Evolutionary conservation across 2,888 invertebrate genomes (phyloP).

Genomic region (Caenorhabditis sp.): DNA sequence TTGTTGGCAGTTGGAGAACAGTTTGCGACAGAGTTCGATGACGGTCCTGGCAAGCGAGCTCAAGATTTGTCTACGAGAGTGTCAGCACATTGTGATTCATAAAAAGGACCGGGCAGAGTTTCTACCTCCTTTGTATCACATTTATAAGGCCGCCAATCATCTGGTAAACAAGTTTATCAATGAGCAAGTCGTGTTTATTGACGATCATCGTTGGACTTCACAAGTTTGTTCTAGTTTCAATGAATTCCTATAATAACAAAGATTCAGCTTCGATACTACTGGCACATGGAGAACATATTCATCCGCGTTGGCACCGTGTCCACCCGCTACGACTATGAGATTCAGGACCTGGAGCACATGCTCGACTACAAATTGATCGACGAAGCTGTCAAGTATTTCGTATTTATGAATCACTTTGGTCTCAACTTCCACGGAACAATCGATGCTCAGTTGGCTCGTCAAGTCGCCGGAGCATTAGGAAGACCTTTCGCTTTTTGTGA

Average conservation of each 20-base stretch:
- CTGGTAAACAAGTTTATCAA: constrained; percentile 41
- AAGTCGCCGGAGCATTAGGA: constrained; percentile 29
- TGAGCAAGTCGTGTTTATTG: constrained; percentile 47
- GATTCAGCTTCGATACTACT: constrained; percentile 62
- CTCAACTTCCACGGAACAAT: constrained; percentile 13
- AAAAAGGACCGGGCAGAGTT: constrained; percentile 23
- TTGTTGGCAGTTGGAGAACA: constrained; percentile 69
- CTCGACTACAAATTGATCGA: constrained; percentile 33
- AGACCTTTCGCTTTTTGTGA: constrained; percentile 53
- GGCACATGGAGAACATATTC: constrained; percentile 68
- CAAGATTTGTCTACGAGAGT: constrained; percentile 45
- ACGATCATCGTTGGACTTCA: constrained; percentile 48
- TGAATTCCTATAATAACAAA: no score
- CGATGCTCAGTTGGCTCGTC: constrained; percentile 7
- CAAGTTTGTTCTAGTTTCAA: constrained; percentile 4
- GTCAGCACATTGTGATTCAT: constrained; percentile 37
- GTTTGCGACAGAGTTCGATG: constrained; percentile 60
- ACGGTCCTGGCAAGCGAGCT: constrained; percentile 44
- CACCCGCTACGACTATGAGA: constrained; percentile 60
- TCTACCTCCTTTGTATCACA: constrained; percentile 26
- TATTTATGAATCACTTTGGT: constrained; percentile 48
- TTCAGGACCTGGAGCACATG: constrained; percentile 17
- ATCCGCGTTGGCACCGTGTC: constrained; percentile 56
- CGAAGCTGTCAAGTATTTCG: constrained; percentile 38
- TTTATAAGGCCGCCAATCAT: constrained; percentile 35